Conservation (phyloP, 2,888 invertebrate species). For the Tetranychus piercei region DNA sequence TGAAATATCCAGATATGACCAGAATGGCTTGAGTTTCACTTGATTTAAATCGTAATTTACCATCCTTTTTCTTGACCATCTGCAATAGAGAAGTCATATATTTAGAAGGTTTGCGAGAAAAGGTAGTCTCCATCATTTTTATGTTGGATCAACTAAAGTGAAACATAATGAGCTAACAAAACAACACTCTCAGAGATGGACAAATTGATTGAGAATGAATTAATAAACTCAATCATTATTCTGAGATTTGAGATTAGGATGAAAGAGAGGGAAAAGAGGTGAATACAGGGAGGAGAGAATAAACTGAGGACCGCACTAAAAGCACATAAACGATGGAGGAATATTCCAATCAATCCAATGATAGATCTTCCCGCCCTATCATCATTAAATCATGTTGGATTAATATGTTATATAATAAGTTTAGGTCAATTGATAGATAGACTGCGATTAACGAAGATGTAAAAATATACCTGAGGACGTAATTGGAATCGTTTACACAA, state of each 20-base stretch:
- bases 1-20: constrained; percentile 2
- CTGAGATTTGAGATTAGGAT: not conserved
- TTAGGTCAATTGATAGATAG: not conserved
- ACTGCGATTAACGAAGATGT: not conserved
- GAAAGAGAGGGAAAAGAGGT: not conserved
- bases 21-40: not conserved
- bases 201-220: not conserved
- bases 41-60: not conserved
- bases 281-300: not conserved
- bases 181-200: not conserved
- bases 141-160: not conserved
- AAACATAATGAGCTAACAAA: not conserved
- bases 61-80: not conserved
- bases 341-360: not conserved
- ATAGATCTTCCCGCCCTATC: not conserved
- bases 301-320: not conserved
- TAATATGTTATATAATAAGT: not conserved
- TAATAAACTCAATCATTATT: not conserved
- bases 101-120: not conserved
- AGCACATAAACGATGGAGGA: not conserved
- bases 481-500: too few species aligned
- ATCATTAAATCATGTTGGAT: not conserved
- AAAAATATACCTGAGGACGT: not conserved
- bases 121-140: not conserved
- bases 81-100: not conserved